Evolutionary conservation across 2,888 invertebrate species (phyloP).

Genomic region (Sericinus montela): DNA sequence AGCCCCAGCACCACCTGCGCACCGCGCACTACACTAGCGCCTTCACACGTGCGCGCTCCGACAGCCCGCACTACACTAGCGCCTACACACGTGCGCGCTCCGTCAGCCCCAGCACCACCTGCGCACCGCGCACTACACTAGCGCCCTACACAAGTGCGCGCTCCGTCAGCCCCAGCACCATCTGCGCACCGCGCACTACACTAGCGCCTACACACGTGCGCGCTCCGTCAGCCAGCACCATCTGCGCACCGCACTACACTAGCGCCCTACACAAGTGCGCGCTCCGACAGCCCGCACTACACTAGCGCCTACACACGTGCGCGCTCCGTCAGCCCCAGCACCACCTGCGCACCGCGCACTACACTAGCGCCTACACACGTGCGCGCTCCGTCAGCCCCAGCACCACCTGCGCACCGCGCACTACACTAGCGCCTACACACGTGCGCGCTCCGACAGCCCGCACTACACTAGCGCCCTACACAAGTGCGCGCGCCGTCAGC

Average conservation of each 20-base stretch:
- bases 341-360: constrained; percentile 88
- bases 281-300: constrained; percentile 90
- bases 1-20: constrained; percentile 87
- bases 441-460: constrained; percentile 84
- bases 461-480: neutral
- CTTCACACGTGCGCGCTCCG: constrained; percentile 93
- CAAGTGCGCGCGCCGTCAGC: neutral
- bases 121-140: too few species aligned
- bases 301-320: too few species aligned
- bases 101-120: constrained; percentile 89
- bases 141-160: constrained; percentile 84
- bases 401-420: too few species aligned
- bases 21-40: constrained; percentile 88
- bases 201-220: too few species aligned
- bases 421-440: too few species aligned
- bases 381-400: too few species aligned
- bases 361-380: constrained; percentile 94
- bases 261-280: constrained; percentile 84
- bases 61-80: constrained; percentile 93
- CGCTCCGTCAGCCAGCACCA: constrained; percentile 91
- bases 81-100: constrained; percentile 85
- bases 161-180: constrained; percentile 89
- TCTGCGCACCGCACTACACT: constrained; percentile 93
- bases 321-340: constrained; percentile 93
- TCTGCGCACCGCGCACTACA: constrained; percentile 82